These are phyloP conservation scores for Zaprionus gabonicus DNA, from an alignment of 1,140 invertebrate species.

Conservation along the genomic window DNA sequence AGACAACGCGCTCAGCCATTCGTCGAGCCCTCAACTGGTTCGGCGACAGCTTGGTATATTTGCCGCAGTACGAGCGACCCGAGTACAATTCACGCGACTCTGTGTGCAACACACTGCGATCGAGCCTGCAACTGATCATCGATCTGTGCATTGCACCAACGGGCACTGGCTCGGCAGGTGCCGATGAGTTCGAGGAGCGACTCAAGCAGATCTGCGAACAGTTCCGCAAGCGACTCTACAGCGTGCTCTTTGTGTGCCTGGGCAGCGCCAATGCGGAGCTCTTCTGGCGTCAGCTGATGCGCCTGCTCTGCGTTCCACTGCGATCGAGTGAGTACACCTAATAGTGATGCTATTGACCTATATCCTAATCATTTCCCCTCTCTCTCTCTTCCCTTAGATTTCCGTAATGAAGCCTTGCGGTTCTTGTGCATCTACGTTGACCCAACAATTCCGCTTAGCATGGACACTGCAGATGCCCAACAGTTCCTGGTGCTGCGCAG, in stretches of 20 bases:
- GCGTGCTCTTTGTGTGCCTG: constrained; percentile 72
- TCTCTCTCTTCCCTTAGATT: constrained; percentile 47
- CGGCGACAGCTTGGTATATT: constrained; percentile 54
- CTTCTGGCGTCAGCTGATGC: constrained; percentile 75
- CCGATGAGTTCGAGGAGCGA: constrained; percentile 82
- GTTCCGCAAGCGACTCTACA: constrained; percentile 68
- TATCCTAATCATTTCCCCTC: not conserved
- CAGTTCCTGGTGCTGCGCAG: constrained; percentile 75
- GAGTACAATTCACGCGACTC: constrained; percentile 78
- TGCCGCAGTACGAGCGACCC: constrained; percentile 76
- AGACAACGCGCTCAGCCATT: constrained; percentile 67
- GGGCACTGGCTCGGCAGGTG: constrained; percentile 54
- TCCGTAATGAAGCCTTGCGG: constrained; percentile 67
- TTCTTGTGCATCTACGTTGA: constrained; percentile 69
- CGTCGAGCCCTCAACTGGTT: constrained; percentile 67
- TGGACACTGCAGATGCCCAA: constrained; percentile 62
- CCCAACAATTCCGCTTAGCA: constrained; percentile 54
- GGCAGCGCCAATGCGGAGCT: constrained; percentile 71
- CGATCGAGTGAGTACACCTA: constrained; percentile 56
- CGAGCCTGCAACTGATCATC: constrained; percentile 61
- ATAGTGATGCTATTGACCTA: not conserved
- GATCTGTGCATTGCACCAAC: constrained; percentile 78
- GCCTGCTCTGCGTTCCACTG: constrained; percentile 51
- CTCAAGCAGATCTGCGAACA: constrained; percentile 78
- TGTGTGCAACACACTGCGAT: constrained; percentile 69